Base-by-base conservation (phyloP, 2,113 vertebrate species). In the Cettia cetti region DNA sequence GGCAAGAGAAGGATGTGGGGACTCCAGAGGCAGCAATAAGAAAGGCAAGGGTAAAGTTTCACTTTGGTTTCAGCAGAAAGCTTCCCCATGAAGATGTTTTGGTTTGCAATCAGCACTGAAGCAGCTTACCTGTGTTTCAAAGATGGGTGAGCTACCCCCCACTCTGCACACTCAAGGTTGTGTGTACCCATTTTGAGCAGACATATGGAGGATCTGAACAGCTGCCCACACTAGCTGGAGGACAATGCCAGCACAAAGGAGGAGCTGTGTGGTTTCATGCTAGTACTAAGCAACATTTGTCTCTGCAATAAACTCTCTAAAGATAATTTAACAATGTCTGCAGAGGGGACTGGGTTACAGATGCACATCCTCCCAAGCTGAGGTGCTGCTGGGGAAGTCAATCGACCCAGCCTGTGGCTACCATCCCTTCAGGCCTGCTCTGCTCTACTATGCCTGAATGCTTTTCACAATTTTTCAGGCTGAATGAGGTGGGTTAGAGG, bases 1-100 rank as follows among this genome's bases (percentile, higher is more conserved):
- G 79, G 78, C 71, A 92, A 80, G 63, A 93, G 84, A 93, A 96
- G 91, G 92, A 96, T 97, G 94, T 92, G 86, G 91, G 66, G 83
- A 71, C 89, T 90, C 44, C 47, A 69, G 71, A 88, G 59, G 60
- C 4, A 59, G 30, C 82, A 89, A 23, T 90, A 83, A 95, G 88
- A 90, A 88, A 83, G 63, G 42, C 68, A 77, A 59, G 64, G 33
- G 69, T 61, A 50, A 81, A 70, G 86, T 89, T 95, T 92, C 82
- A 68, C 76, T 95, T 82, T 44, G 30, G 31, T 89, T 92, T 81
- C 76, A 92, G 54, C 76, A 88, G 68, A 90, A 83, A 77, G 53
- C 35, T 86, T 94, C 79, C 79, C 59, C 33, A 17, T 66, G 52
- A 92, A 75, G 91, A 78, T 90, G 64, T 63, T 88, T 61, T 50